These are phyloP conservation scores for Cisticola juncidis DNA, from an alignment of 2,113 vertebrate species.

Conservation along the genomic window DNA sequence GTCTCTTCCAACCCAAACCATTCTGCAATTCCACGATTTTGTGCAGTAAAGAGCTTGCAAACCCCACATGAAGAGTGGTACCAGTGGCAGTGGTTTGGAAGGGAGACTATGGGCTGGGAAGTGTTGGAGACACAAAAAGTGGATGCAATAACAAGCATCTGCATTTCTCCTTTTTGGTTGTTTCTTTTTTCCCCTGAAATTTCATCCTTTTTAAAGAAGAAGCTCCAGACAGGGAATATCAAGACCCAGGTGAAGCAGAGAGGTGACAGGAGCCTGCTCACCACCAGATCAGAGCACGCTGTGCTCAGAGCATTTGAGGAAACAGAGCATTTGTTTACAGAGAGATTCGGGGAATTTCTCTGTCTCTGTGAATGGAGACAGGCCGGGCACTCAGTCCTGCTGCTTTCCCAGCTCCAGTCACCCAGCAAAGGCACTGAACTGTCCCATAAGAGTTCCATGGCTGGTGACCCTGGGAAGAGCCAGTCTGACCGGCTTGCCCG, in stretches of 20 bases:
- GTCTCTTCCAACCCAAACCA: background rate
- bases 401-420: background rate
- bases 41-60: background rate
- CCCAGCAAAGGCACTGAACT: background rate
- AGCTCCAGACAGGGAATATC: background rate
- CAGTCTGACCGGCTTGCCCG: conserved; percentile 7
- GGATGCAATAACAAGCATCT: background rate
- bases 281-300: accelerated
- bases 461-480: background rate
- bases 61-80: accelerated
- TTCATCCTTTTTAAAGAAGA: background rate
- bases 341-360: background rate
- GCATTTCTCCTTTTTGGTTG: background rate
- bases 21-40: background rate
- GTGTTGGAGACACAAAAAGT: background rate
- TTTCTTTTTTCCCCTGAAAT: background rate
- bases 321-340: background rate
- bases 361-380: background rate
- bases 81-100: background rate
- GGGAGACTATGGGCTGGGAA: background rate
- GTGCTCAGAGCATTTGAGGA: background rate
- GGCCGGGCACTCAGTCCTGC: accelerated
- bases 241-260: background rate
- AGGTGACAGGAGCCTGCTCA: background rate
- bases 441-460: background rate